These are phyloP conservation scores for Chymomyza procnemis DNA, from an alignment of 2,888 invertebrate genomes.

Conservation along the genomic window DNA sequence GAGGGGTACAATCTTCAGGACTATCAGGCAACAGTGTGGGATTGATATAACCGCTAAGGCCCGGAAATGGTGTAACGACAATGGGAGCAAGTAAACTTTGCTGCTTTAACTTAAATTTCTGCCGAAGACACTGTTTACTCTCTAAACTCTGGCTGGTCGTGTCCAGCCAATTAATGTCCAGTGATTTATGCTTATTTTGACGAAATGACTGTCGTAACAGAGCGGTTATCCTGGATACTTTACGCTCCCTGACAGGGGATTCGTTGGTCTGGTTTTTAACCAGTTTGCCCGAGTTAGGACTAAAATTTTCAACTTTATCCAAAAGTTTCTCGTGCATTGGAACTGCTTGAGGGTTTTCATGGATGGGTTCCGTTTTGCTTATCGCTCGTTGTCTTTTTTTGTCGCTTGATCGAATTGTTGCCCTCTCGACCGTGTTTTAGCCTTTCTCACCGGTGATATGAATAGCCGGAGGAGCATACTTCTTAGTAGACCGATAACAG, in stretches of 20 bases:
- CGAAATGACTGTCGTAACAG: constrained; percentile 73
- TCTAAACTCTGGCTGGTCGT: background rate
- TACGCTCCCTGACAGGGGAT: constrained; percentile 30
- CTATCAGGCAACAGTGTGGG: constrained; percentile 74
- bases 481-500: background rate
- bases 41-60: constrained; percentile 69
- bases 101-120: constrained; percentile 11
- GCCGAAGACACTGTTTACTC: background rate
- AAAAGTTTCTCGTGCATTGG: constrained; percentile 74
- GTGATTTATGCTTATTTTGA: constrained; percentile 68
- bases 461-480: background rate
- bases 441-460: background rate
- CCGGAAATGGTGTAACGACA: constrained; percentile 57
- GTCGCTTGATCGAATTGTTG: too few species aligned
- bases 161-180: constrained; percentile 63
- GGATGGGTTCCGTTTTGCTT: background rate
- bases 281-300: constrained; percentile 62
- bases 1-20: constrained; percentile 75
- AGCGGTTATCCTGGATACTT: constrained; percentile 72
- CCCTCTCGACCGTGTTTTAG: background rate
- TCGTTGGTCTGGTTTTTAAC: background rate
- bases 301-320: constrained; percentile 60
- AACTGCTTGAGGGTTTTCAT: constrained; percentile 25
- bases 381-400: background rate
- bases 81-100: constrained; percentile 39